Evolutionary conservation across 2,888 invertebrate species (phyloP).

Genomic region (Labia minor): DNA sequence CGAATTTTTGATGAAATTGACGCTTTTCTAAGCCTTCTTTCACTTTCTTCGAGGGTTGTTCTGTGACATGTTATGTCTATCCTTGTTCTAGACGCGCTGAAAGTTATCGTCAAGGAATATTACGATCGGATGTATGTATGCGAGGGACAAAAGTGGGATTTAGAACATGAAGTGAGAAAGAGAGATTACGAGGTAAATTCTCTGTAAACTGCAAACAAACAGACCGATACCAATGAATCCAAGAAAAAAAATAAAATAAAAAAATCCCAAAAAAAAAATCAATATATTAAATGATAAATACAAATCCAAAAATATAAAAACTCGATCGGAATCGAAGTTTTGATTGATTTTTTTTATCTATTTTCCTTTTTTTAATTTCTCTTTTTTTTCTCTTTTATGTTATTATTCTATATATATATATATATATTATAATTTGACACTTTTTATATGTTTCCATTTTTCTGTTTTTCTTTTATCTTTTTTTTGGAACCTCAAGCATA

Average conservation of each 20-base stretch:
- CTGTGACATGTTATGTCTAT: slow-evolving; percentile 19
- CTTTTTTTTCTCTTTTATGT: background rate
- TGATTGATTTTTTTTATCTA: slow-evolving; percentile 16
- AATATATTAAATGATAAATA: background rate
- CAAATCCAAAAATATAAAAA: slow-evolving; percentile 24
- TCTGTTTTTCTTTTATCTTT: background rate
- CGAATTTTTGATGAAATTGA: slow-evolving; percentile 2
- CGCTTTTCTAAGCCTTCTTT: slow-evolving; percentile 17
- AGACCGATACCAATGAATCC: slow-evolving; percentile 16
- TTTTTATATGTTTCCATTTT: slow-evolving; percentile 18
- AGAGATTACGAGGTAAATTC: slow-evolving; percentile 92
- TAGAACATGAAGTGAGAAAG: slow-evolving; percentile 99
- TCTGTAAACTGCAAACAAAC: slow-evolving; percentile 21
- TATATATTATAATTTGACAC: background rate
- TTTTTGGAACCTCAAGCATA: background rate
- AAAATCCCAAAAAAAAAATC: background rate
- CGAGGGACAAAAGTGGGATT: slow-evolving; percentile 99
- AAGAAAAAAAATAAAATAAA: slow-evolving; percentile 13
- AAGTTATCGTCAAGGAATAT: slow-evolving; percentile 90
- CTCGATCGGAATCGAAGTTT: slow-evolving; percentile 24
- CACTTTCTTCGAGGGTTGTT: slow-evolving; percentile 21
- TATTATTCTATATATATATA: background rate
- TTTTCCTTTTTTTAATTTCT: too few relatives aligned
- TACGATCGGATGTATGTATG: slow-evolving; percentile 93
- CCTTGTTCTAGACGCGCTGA: slow-evolving; percentile 68